Evolutionary conservation across 2,113 vertebrate species (phyloP), one percentile per base, ranked within the genome.

Genomic region (Caranx ignobilis): DNA sequence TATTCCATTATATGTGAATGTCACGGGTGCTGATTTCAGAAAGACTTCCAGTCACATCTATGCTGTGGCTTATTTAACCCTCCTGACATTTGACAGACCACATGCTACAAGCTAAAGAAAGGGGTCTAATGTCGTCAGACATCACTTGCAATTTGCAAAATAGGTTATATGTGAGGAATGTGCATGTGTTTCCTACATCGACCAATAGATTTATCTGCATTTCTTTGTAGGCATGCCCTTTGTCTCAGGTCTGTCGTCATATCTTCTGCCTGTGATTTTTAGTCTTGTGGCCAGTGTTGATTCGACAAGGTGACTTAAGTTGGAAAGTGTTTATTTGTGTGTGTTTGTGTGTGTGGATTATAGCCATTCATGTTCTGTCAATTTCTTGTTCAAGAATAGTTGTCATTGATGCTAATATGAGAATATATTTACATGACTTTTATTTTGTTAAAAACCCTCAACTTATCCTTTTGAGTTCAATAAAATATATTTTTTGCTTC

Each of bases 401-500:
- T 77, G 32, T 18, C 66, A n/a, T 11, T 68, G 66, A 77, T 84
- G 65, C 68, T n/a, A 61, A 55, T 81, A 50, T 71, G 7, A 70
- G 16, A 74, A 41, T 79, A 61, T 61, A 39, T 83, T 32, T 72
- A 37, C 32, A 56, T 75, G 34, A n/a, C 31, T 69, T 71, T 79
- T 66, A 48, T 81, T 70, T 82, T 72, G 77, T 77, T 26, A 19
- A 78, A 72, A 68, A 52, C 8, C 8, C 55, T 34, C 16, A 47
- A 74, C 21, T 81, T 60, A 16, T 41, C 64, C 66, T 70, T 34
- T 71, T 76, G 37, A 64, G 55, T 62, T 75, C 7, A 90, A 81
- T 90, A 85, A 88, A 87, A 54, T 37, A 55, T 47, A 34, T 82
- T 54, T 84, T 81, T 75, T 66, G 15, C 63, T 19, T 75, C 39